Conservation (phyloP, 1,140 invertebrate species). For the Calliopsis andreniformis region DNA sequence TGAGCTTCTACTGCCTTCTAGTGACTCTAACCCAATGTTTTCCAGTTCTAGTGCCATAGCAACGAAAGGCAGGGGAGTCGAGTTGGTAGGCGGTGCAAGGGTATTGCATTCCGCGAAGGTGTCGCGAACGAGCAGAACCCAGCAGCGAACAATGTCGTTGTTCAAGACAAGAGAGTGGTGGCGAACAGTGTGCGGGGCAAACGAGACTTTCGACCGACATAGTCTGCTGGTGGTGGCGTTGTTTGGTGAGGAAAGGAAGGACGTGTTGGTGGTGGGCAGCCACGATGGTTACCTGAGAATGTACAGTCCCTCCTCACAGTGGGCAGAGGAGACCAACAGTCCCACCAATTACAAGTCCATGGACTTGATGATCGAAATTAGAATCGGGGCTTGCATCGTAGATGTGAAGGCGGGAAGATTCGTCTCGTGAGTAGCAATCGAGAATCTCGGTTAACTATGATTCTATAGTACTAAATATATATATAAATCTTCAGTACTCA, state of each 20-base stretch:
- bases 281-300: constrained; percentile 87
- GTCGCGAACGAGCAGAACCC: background rate
- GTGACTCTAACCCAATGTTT: constrained; percentile 22
- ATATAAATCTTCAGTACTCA: too few species aligned
- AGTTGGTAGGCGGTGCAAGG: background rate
- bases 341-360: constrained; percentile 83
- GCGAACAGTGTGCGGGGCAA: constrained; percentile 84
- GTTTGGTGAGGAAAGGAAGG: constrained; percentile 83
- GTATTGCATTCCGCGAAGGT: background rate
- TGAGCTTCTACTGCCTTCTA: background rate
- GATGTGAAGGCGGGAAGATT: constrained; percentile 88
- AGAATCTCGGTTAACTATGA: too few species aligned
- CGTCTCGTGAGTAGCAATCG: constrained; percentile 86
- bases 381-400: constrained; percentile 86
- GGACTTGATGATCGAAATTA: constrained; percentile 87
- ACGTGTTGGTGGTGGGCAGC: constrained; percentile 87
- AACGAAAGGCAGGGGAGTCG: constrained; percentile 14
- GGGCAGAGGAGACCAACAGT: constrained; percentile 76
- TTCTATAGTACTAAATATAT: too few species aligned
- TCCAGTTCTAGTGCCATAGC: constrained; percentile 36
- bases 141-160: constrained; percentile 85
- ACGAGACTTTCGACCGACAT: constrained; percentile 85
- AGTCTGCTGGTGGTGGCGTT: constrained; percentile 85
- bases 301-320: constrained; percentile 83
- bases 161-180: constrained; percentile 91